These are phyloP conservation scores for Microtus agrestis DNA, from an alignment of 2,797 vertebrate genomes.

Conservation along the genomic window DNA sequence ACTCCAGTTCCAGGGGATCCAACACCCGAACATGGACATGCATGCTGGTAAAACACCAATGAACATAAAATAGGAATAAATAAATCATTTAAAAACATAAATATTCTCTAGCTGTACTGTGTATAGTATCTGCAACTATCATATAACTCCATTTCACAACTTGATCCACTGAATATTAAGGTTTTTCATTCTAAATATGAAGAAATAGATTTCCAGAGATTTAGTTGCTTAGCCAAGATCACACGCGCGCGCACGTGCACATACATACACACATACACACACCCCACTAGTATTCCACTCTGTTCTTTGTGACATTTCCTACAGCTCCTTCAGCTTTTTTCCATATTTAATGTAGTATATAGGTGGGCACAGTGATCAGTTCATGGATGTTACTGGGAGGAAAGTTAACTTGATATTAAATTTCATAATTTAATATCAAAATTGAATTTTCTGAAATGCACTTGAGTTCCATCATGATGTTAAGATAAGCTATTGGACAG, in stretches of 20 bases:
- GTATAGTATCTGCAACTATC: background rate
- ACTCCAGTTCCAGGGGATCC: background rate
- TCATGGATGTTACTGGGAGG: background rate
- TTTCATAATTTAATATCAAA: background rate
- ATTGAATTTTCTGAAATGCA: slow-evolving; percentile 11
- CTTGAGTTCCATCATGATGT: background rate
- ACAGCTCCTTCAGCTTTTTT: background rate
- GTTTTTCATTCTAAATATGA: slow-evolving; percentile 8
- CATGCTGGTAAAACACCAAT: background rate
- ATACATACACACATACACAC: background rate
- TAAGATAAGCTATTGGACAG: slow-evolving; percentile 11
- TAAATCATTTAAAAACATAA: slow-evolving; percentile 7
- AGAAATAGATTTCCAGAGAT: background rate
- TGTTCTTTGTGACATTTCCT: background rate
- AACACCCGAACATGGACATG: background rate
- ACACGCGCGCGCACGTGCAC: background rate
- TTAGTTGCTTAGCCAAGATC: background rate
- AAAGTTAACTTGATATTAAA: background rate
- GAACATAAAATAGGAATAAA: background rate
- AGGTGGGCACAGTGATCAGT: background rate
- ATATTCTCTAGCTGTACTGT: background rate
- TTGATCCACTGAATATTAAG: background rate
- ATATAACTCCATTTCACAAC: slow-evolving; percentile 8
- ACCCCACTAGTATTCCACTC: background rate
- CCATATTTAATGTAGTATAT: background rate